Evolutionary conservation across 2,113 vertebrate genomes (phyloP).

Genomic region (Phyllostomus discolor): DNA sequence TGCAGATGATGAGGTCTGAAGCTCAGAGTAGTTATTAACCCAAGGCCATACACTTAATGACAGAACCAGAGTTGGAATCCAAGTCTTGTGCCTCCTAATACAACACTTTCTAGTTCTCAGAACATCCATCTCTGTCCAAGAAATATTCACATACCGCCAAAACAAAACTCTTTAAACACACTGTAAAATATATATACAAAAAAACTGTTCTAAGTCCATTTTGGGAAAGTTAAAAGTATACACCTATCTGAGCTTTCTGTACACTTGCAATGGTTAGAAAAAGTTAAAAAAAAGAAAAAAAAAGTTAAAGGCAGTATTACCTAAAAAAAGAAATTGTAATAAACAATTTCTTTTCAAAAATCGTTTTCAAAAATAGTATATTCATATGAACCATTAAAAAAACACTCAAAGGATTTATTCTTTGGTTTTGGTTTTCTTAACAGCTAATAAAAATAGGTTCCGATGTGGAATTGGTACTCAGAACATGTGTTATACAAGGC

Average conservation of each 20-base stretch:
- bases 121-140: not conserved
- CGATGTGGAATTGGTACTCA: slow-evolving; percentile 85
- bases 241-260: not conserved
- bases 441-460: slow-evolving; percentile 84
- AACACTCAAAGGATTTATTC: not conserved
- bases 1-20: not conserved
- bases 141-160: not conserved
- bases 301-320: not conserved
- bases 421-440: slow-evolving; percentile 55
- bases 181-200: not conserved
- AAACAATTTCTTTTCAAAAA: not conserved
- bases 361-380: not conserved
- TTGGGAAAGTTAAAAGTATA: not conserved
- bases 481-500: slow-evolving; percentile 85
- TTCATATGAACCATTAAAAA: not conserved
- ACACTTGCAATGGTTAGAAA: not conserved
- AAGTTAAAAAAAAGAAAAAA: not conserved
- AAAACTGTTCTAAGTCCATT: not conserved
- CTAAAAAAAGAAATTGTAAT: not conserved
- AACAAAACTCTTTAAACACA: not conserved
- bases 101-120: not conserved
- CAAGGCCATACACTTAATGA: not conserved
- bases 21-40: not conserved
- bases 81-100: not conserved
- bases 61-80: not conserved